Evolutionary conservation across 2,113 vertebrate genomes (phyloP), one percentile per base, ranked within the genome.

Genomic region (Tachycineta bicolor): DNA sequence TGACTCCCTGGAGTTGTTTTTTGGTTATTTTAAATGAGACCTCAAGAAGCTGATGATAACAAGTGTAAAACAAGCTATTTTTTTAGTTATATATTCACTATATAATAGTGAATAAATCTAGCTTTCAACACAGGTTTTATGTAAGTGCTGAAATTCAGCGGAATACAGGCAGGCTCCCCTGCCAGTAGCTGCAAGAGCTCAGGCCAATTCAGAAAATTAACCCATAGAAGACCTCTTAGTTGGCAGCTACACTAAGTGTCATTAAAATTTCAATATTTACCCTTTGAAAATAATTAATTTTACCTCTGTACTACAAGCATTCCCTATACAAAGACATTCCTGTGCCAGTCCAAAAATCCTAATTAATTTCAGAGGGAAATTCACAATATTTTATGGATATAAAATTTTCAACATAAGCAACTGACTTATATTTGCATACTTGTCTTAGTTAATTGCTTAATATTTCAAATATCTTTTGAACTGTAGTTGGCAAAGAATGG

Each of bases 311-410:
- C 10, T 63, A 18, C 37, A 90, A 83, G 24, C 10, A 67, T 81
- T 95, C 63, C 59, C 33, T 56, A n/a, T 55, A 47, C 28, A 77
- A n/a, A 58, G 20, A 76, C 17, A 50, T 18, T 88, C 21, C 21
- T 29, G 11, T 65, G 44, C 56, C 34, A 94, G 20, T 53, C 28
- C 15, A 88, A 76, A 39, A 64, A 50, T 41, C 8, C 21, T 94
- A 94, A 97, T 94, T 92, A 95, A 77, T 96, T 97, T 93, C 90
- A 95, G 37, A 86, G 82, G 63, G 83, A 91, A 94, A 90, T 46
- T 77, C 71, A 64, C 29, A 89, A 55, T 21, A 62, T 50, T 89
- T 92, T 92, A 83, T 37, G 46, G 46, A 47, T 34, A 46, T 44
- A 69, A 76, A 80, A 37, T 65, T 76, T 73, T 67, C 68, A 80